A percentile compares a stretch with the other conserved stretches of the same genome.
phyloP scores from a whole-genome alignment of 2,888 invertebrate genomes.

The Archips crataeganus region DNA sequence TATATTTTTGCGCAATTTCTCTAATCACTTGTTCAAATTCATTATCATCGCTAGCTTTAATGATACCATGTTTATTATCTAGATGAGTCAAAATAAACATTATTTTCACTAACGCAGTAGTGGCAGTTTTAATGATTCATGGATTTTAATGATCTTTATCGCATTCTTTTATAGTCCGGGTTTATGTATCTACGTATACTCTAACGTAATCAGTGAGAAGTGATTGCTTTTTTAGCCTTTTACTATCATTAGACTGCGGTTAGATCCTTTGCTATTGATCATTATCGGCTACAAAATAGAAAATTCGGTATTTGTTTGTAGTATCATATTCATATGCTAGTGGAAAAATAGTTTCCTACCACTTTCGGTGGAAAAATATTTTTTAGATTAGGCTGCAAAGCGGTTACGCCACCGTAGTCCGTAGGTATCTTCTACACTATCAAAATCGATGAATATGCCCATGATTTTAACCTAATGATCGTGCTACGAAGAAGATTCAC shows the following conservation, averaged over 20 bases:
- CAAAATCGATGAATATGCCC: no score
- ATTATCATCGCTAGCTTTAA: slow-evolving; percentile 16
- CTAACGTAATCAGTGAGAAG: slow-evolving; percentile 5
- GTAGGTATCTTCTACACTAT: no score
- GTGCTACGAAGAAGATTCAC: no score
- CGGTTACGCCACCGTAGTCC: no score
- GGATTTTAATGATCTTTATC: slow-evolving; percentile 9
- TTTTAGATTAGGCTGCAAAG: no score
- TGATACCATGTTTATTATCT: slow-evolving; percentile 9
- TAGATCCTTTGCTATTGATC: no score
- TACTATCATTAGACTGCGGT: slow-evolving; percentile 4
- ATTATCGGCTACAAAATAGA: not conserved
- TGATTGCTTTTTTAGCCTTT: not conserved
- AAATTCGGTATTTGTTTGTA: not conserved
- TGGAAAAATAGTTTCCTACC: no score
- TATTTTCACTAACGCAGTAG: slow-evolving; percentile 19
- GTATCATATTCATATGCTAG: no score
- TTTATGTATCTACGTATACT: not conserved
- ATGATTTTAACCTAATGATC: no score
- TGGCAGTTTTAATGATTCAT: slow-evolving; percentile 24
- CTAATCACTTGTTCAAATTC: slow-evolving; percentile 19
- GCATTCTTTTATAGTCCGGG: slow-evolving; percentile 5
- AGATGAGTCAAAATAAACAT: slow-evolving; percentile 34
- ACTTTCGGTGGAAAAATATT: no score
- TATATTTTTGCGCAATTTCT: slow-evolving; percentile 22